These are phyloP conservation scores for Limnothrissa miodon DNA, from an alignment of 2,113 vertebrate genomes.

Conservation along the genomic window DNA sequence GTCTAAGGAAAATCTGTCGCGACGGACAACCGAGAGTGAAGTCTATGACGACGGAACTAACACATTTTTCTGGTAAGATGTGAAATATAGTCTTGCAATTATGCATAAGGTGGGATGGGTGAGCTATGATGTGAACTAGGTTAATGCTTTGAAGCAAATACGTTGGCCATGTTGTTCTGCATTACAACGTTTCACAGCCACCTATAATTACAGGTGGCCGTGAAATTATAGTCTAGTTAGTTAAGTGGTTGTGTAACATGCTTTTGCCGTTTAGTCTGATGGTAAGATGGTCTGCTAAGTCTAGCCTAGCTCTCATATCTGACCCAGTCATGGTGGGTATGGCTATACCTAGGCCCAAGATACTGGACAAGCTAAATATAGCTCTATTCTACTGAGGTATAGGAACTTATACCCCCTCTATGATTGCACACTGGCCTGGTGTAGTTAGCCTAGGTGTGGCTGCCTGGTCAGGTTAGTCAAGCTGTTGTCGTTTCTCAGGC, in stretches of 20 bases:
- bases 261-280: too few relatives aligned
- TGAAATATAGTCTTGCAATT: background rate
- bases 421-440: background rate
- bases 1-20: slow-evolving; percentile 58
- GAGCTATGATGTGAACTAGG: too few relatives aligned
- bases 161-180: too few relatives aligned
- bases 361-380: background rate
- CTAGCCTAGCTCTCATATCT: background rate
- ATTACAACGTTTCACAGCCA: too few relatives aligned
- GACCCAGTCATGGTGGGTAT: background rate
- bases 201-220: background rate
- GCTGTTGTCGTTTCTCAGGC: background rate
- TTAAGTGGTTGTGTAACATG: background rate
- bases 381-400: background rate
- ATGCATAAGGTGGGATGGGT: background rate
- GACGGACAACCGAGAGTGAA: slow-evolving; percentile 83
- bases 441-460: background rate
- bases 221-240: background rate
- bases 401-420: background rate
- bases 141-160: too few relatives aligned
- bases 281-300: too few relatives aligned
- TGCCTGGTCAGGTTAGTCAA: background rate
- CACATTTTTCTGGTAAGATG: slow-evolving; percentile 95
- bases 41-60: slow-evolving; percentile 96
- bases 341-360: background rate